phyloP scores from a whole-genome alignment of 2,797 vertebrate species.

The Apogon talboti region DNA sequence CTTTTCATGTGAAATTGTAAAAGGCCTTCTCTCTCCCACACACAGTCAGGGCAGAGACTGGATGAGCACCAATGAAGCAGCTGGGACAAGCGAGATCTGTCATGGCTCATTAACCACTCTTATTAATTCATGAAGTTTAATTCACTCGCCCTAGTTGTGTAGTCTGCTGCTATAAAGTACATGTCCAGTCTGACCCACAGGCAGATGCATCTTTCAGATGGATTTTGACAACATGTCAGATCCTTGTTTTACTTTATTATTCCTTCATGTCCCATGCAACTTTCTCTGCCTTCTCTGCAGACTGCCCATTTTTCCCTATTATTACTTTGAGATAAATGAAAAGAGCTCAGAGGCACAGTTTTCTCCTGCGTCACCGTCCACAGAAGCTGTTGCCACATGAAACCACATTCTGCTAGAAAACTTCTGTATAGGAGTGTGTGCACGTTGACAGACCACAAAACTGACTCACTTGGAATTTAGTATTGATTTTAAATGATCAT shows the following conservation, averaged over 20 bases:
- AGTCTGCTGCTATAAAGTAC: conserved; percentile 53
- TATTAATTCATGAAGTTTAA: conserved; percentile 75
- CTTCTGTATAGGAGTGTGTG: conserved; percentile 22
- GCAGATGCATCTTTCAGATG: conserved; percentile 13
- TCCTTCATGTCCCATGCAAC: conserved; percentile 45
- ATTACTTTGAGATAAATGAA: conserved; percentile 31
- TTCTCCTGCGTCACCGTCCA: conserved; percentile 48
- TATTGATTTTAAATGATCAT: background rate
- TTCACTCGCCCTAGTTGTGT: conserved; percentile 45
- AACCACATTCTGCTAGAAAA: conserved; percentile 47
- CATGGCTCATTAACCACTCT: conserved; percentile 70
- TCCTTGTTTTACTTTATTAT: conserved; percentile 49
- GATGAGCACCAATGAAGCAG: conserved; percentile 62
- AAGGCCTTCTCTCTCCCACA: conserved; percentile 50
- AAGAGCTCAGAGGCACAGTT: conserved; percentile 32
- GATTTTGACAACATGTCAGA: conserved; percentile 38
- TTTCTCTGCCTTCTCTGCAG: conserved; percentile 5
- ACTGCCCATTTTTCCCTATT: conserved; percentile 15
- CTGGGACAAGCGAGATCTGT: conserved; percentile 65
- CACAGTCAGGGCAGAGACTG: conserved; percentile 39
- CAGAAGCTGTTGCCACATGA: conserved; percentile 47
- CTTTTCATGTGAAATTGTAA: conserved; percentile 39
- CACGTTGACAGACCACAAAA: conserved; percentile 9
- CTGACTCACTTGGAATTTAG: conserved; percentile 6
- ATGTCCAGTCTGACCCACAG: conserved; percentile 40